A percentile compares a stretch with the other conserved stretches of the same genome.
These are phyloP conservation scores for Bothrops jararaca DNA, from an alignment of 2,113 vertebrate genomes.

Conservation along the genomic window DNA sequence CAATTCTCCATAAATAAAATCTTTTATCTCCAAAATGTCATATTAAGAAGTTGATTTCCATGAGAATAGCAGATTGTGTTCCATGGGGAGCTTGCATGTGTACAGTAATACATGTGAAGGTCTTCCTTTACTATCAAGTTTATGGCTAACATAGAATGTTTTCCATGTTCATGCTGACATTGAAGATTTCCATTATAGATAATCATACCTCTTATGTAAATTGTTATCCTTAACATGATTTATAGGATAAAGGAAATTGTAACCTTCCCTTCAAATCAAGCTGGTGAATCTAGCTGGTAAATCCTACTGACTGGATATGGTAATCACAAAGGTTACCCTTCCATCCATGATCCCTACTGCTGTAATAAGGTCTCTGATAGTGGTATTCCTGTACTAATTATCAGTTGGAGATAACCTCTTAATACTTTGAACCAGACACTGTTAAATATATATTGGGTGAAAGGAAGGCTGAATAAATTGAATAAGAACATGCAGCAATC, in stretches of 20 bases:
- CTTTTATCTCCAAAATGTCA: background rate
- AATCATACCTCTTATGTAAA: background rate
- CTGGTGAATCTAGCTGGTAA: background rate
- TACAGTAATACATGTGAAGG: background rate
- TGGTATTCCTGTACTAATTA: background rate
- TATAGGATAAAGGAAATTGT: background rate
- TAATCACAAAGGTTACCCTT: background rate
- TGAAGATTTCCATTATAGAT: background rate
- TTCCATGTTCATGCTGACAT: background rate
- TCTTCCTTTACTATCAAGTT: background rate
- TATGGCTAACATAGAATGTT: background rate
- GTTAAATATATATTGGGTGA: background rate
- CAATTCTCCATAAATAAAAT: background rate
- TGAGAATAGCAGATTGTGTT: background rate
- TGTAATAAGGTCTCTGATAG: background rate
- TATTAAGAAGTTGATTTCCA: background rate
- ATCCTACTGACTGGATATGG: background rate
- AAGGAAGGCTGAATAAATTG: background rate
- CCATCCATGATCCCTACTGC: background rate
- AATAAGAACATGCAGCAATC: background rate
- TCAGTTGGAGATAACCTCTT: background rate
- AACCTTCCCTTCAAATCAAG: background rate
- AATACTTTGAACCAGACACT: background rate
- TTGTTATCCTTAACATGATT: background rate
- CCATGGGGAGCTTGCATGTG: background rate